A percentile compares a stretch with the other conserved stretches of the same genome.
These are phyloP conservation scores for Nettapus auritus DNA, from an alignment of 2,113 vertebrate species.

Conservation along the genomic window DNA sequence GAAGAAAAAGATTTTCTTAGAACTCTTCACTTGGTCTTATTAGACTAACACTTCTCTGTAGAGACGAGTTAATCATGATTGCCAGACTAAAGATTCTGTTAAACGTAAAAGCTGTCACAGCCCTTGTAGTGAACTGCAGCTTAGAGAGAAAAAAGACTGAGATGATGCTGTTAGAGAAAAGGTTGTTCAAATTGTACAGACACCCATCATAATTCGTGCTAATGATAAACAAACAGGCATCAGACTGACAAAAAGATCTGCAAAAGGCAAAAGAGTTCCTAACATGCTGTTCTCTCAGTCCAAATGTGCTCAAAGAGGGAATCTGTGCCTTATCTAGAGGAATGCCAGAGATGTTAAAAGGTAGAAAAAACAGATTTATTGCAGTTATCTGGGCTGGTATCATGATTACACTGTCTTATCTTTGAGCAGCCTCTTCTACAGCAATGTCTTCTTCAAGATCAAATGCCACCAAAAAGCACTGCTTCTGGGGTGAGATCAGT, in stretches of 20 bases:
- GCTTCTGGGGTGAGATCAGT: not conserved
- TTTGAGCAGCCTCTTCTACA: not conserved
- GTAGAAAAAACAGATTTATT: not conserved
- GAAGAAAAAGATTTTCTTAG: conserved; percentile 47
- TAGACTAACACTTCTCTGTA: conserved; percentile 70
- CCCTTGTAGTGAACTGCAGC: conserved; percentile 59
- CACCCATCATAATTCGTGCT: conserved; percentile 47
- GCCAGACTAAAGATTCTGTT: conserved; percentile 74
- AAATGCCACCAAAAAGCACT: not conserved
- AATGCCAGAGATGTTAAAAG: not conserved
- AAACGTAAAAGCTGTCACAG: conserved; percentile 70
- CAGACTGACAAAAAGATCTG: not conserved
- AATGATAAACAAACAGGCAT: conserved; percentile 41
- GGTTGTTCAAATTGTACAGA: conserved; percentile 41
- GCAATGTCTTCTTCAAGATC: not conserved
- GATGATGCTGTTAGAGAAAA: conserved; percentile 45
- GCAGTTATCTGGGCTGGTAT: not conserved
- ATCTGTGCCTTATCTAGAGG: not conserved
- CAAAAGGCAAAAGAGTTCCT: not conserved
- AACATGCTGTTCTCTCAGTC: not conserved
- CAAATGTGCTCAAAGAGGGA: not conserved
- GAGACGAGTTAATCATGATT: conserved; percentile 68
- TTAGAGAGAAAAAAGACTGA: conserved; percentile 55
- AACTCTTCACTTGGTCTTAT: conserved; percentile 67
- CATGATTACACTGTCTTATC: not conserved